A percentile compares a stretch with the other conserved stretches of the same genome.
phyloP scores from a whole-genome alignment of 2,797 vertebrate genomes.

The Rallus crepitans region DNA sequence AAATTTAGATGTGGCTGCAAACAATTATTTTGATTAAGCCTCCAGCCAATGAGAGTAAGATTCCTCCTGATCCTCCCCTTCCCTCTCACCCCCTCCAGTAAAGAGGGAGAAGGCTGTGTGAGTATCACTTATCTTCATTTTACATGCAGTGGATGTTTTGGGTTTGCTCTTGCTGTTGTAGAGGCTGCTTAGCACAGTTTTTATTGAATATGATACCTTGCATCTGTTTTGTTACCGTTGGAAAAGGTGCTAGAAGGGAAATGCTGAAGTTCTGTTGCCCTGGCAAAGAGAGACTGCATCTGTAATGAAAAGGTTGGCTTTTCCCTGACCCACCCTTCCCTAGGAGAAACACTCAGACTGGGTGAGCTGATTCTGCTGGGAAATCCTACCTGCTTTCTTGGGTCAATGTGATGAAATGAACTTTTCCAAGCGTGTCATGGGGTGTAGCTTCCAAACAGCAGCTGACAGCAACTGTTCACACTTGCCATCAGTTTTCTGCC shows the following conservation, averaged over 20 bases:
- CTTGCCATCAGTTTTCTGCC: background rate
- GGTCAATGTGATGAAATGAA: background rate
- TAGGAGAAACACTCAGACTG: background rate
- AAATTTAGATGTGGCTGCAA: constrained; percentile 50
- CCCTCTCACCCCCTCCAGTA: background rate
- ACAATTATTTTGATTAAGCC: constrained; percentile 53
- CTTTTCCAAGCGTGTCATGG: background rate
- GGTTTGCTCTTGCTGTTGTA: background rate
- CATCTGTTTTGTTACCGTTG: background rate
- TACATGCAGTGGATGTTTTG: background rate
- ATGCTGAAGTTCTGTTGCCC: fast-evolving
- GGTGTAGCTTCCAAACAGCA: background rate
- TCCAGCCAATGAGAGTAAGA: constrained; percentile 31
- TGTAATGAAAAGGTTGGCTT: background rate
- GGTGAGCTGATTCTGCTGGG: background rate
- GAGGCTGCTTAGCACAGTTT: background rate
- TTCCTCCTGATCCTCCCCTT: background rate
- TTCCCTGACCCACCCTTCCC: fast-evolving
- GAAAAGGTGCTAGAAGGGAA: background rate
- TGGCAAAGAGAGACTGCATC: fast-evolving
- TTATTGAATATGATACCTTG: background rate
- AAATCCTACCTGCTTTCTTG: background rate
- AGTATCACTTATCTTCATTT: background rate
- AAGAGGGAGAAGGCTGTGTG: background rate
- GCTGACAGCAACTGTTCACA: too few species aligned